Evolutionary conservation across 2,888 invertebrate genomes (phyloP), one percentile per base, ranked within the genome.

Genomic region (Cantharis rustica): DNA sequence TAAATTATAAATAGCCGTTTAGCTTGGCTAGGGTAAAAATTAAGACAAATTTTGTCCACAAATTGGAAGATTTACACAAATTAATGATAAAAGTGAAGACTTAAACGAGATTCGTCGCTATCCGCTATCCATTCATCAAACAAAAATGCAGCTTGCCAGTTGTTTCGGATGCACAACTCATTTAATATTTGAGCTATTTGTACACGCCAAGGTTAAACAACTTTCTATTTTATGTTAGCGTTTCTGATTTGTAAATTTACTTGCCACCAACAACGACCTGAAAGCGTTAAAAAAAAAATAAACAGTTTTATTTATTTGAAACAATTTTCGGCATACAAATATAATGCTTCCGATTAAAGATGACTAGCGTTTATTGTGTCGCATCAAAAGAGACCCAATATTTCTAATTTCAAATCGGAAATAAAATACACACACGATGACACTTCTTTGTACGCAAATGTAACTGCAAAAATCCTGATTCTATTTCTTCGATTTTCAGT

Each of bases 171-270:
- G 64, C 64, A 66, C 64, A 66, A 66, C 64, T 66, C 64, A 66
- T 66, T 66, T 66, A 17, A 63, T 63, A 20, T 63, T 63, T 23
- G 20, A 66, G 73, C 73, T 73, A 73, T 73, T 73, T 73, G 61
- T 68, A 16, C 62, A 63, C 47, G 47, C 70, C 74, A 74, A 74
- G 70, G 74, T 74, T 74, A 70, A 61, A 68, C 74, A 74, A 74
- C 74, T 74, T 74, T 74, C 74, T 64, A 70, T 74, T 63, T 74
- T 74, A 61, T 26, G 73, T 73, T 73, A 69, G 16, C 11, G 73
- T 61, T 17, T 68, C 68, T 68, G 31, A 66, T 47, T 47, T 47
- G 47, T 47, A 47, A 47, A 47, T 47, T n/a, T 47, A 47, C 47
- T 47, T 47, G 47, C 47, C 47, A 47, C 47, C 47, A 47, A 47